Base-by-base conservation (phyloP, 1,140 invertebrate species). In the Euwallacea fornicatus region DNA sequence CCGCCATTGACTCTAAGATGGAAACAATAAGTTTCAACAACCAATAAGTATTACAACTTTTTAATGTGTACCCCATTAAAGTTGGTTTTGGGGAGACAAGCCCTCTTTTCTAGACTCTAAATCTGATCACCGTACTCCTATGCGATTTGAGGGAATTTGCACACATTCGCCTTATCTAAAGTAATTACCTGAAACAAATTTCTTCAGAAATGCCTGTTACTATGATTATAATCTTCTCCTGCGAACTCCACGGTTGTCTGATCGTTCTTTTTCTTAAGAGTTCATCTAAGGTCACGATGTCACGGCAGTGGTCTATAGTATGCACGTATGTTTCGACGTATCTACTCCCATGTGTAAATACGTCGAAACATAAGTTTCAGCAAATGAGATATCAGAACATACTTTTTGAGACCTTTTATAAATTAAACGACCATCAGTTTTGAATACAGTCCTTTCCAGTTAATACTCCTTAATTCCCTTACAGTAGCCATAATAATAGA, bases 211-310 rank as follows among this genome's bases (percentile, higher is more conserved):
- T 33, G 21, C 4, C 21, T 33, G 4, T 4, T 33, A 33, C 21
- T 33, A 33, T 33, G 21, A 50, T 50, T 50, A 13, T 10, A 50
- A 11, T 50, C 46, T 50, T 10, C 9, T 50, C 13, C 21, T 60
- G 21, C 10, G 33, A 60, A 60, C 58, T 60, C 42, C 16, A 41
- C 42, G 58, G 58, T 7, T 60, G 58, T 60, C 58, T 33, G 21
- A 33, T 33, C 58, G 42, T 42, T 60, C 21, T 59, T 16, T 41
- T 41, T 11, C 58, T 21, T 42, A 42, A 42, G 58, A 42, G 58
- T 60, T 60, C 58, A 60, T 42, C 41, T 11, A 60, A 60, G 58
- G 58, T 60, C 58, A 42, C 42, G 42, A 42, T 41, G 58, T 60
- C 58, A 60, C 58, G 13, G 21, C 21, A 8, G 13, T 60, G 11